Percentiles rank a stretch among this genome's conserved stretches.
Conservation (phyloP, 2,797 vertebrate genomes). For the Neomorphus geoffroyi region DNA sequence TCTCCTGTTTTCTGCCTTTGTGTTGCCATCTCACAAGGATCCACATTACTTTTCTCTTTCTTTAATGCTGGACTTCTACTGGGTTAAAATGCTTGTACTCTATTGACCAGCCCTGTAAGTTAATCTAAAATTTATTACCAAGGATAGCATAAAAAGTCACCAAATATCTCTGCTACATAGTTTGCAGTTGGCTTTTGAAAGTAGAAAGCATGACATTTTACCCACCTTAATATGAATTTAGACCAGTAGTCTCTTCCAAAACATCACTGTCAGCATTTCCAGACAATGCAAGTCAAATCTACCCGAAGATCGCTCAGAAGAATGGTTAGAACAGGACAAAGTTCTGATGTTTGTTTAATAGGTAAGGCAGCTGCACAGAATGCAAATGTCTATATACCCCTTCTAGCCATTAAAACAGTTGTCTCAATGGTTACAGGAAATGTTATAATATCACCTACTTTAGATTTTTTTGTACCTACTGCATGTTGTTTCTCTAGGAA, state of each 20-base stretch:
- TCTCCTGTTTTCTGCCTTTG: not conserved
- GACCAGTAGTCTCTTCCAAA: not conserved
- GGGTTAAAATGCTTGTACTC: not conserved
- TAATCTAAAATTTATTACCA: not conserved
- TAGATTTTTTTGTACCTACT: not conserved
- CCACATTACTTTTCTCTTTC: not conserved
- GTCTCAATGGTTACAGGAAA: not conserved
- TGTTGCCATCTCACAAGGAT: not conserved
- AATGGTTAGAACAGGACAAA: not conserved
- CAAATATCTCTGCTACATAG: not conserved
- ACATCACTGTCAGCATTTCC: not conserved
- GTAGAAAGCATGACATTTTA: not conserved
- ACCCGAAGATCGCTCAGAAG: not conserved
- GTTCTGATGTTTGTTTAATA: not conserved
- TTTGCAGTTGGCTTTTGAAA: not conserved
- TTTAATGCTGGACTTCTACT: not conserved
- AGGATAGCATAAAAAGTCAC: not conserved
- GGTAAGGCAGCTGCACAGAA: not conserved
- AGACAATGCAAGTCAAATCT: not conserved
- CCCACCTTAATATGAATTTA: not conserved
- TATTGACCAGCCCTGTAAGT: not conserved
- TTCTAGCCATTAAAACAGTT: not conserved
- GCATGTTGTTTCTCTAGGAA: not conserved
- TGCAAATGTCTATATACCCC: not conserved
- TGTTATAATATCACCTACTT: not conserved